A percentile compares a stretch with the other conserved stretches of the same genome.
phyloP scores from a whole-genome alignment of 2,888 invertebrate species.

The Macaria notata region DNA sequence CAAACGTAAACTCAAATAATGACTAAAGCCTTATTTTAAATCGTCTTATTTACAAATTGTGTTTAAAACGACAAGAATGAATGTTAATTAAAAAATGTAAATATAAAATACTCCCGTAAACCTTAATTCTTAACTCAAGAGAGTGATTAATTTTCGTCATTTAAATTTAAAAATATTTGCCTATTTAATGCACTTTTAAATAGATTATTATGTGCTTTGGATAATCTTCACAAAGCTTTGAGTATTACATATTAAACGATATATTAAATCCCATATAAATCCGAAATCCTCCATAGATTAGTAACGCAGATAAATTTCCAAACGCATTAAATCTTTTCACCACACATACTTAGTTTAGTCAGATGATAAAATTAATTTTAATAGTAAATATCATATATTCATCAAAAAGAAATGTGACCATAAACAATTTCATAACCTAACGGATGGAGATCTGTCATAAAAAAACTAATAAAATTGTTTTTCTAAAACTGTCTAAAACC shows the following conservation, averaged over 20 bases:
- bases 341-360: slow-evolving; percentile 16
- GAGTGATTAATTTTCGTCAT: no score
- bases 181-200: not conserved
- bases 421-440: slow-evolving; percentile 30
- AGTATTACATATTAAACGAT: slow-evolving; percentile 5
- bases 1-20: no score
- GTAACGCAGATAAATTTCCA: slow-evolving; percentile 26
- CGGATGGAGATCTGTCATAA: slow-evolving; percentile 21
- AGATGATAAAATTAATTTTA: slow-evolving; percentile 27
- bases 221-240: slow-evolving; percentile 7
- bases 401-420: slow-evolving; percentile 26
- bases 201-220: not conserved
- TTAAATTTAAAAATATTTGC: not conserved
- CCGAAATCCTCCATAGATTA: slow-evolving; percentile 16
- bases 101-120: no score
- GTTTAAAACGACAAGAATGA: no score
- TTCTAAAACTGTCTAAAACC: slow-evolving; percentile 28
- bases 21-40: no score
- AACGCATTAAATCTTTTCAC: slow-evolving; percentile 17
- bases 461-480: slow-evolving; percentile 21
- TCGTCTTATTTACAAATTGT: no score
- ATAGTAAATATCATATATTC: slow-evolving; percentile 32
- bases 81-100: no score
- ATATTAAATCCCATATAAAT: slow-evolving; percentile 9
- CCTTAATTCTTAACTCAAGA: no score